Evolutionary conservation across 2,113 vertebrate genomes (phyloP).

Genomic region (Gavia stellata): DNA sequence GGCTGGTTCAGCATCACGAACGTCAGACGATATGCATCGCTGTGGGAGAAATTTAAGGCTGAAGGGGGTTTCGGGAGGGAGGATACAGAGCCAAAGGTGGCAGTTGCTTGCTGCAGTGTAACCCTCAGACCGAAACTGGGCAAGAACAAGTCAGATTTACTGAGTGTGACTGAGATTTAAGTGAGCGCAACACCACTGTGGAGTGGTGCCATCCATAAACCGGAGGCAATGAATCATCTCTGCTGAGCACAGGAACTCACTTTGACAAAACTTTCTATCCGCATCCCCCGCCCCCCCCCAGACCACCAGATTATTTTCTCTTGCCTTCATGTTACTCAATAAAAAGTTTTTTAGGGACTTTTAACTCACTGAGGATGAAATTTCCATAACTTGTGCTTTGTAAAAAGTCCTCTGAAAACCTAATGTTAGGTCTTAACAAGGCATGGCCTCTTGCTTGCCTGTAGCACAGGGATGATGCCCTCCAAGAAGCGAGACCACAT

Average conservation of each 20-base stretch:
- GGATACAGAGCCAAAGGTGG: neutral
- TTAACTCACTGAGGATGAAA: neutral
- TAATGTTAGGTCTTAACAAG: neutral
- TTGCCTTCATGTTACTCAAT: neutral
- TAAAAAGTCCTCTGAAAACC: neutral
- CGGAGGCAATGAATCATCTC: neutral
- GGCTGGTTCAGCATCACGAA: neutral
- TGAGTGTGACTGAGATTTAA: neutral
- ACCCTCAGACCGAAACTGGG: neutral
- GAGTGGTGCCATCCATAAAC: neutral
- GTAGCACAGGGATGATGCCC: neutral
- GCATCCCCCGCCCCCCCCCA: neutral
- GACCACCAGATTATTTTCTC: neutral
- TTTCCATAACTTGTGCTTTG: neutral
- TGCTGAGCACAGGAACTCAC: neutral
- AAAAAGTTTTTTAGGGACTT: neutral
- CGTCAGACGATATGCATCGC: accelerated
- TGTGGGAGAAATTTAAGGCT: neutral
- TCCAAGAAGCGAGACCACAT: neutral
- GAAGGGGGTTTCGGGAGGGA: neutral
- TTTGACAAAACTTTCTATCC: neutral
- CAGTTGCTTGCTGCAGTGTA: neutral
- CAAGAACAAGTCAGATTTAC: neutral
- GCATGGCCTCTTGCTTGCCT: neutral
- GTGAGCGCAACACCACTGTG: neutral